These are phyloP conservation scores for Ditylenchus weischeri DNA, from an alignment of 2,888 invertebrate genomes.

Conservation along the genomic window DNA sequence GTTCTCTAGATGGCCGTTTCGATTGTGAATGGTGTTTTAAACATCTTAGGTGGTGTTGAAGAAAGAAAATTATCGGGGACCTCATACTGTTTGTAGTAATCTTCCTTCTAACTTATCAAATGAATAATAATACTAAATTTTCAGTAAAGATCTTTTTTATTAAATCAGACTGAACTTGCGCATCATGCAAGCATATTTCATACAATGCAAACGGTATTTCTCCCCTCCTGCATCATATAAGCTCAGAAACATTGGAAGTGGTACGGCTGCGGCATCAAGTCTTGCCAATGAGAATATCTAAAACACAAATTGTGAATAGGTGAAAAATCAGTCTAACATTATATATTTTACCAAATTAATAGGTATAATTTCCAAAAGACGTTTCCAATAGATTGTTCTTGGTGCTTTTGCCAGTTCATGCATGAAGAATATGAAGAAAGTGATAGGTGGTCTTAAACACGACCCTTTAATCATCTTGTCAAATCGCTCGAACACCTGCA, in stretches of 20 bases:
- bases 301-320: background rate
- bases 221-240: slow-evolving; percentile 22
- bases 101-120: no score
- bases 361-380: slow-evolving; percentile 27
- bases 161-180: slow-evolving; percentile 21
- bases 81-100: no score
- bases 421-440: slow-evolving; percentile 26
- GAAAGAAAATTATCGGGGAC: no score
- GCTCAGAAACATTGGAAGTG: slow-evolving; percentile 20
- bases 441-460: slow-evolving; percentile 24
- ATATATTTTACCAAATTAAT: slow-evolving; percentile 15
- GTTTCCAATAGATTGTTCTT: slow-evolving; percentile 24
- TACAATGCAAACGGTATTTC: slow-evolving; percentile 12
- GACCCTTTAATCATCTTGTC: slow-evolving; percentile 20
- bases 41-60: no score
- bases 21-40: no score
- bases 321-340: background rate
- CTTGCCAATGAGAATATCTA: slow-evolving; percentile 23
- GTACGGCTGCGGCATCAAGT: slow-evolving; percentile 20
- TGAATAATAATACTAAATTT: no score
- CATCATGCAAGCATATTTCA: slow-evolving; percentile 28
- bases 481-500: slow-evolving; percentile 20
- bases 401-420: slow-evolving; percentile 28
- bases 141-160: background rate
- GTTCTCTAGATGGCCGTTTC: no score